Percentiles rank a stretch among this genome's conserved stretches.
phyloP scores from a whole-genome alignment of 2,113 vertebrate species.

The Thinocorus orbignyianus region DNA sequence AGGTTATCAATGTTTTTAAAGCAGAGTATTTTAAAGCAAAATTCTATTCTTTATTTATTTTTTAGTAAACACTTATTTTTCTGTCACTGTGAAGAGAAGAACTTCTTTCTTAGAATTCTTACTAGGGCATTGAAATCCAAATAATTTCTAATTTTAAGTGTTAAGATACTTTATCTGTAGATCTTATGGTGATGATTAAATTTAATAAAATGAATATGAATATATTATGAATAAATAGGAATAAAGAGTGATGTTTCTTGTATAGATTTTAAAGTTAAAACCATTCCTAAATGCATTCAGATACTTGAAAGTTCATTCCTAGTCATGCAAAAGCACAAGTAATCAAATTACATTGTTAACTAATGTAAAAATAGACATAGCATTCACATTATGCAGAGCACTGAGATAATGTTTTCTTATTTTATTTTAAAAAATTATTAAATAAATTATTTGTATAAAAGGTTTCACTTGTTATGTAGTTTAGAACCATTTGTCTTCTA shows the following conservation, averaged over 20 bases:
- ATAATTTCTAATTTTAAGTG: neutral
- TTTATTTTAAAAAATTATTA: neutral
- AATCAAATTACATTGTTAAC: neutral
- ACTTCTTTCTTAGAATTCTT: neutral
- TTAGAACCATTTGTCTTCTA: neutral
- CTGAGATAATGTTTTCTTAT: neutral
- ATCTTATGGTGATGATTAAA: neutral
- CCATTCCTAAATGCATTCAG: neutral
- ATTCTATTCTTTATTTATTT: neutral
- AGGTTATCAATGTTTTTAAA: neutral
- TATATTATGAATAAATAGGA: neutral
- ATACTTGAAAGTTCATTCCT: neutral
- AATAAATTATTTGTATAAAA: neutral
- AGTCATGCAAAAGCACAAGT: neutral
- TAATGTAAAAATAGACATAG: neutral
- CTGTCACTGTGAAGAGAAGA: neutral
- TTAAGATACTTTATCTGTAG: neutral
- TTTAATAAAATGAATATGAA: neutral
- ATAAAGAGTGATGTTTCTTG: neutral
- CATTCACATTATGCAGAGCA: neutral
- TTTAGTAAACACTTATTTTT: neutral
- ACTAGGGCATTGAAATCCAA: neutral
- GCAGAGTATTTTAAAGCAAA: neutral
- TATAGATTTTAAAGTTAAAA: neutral
- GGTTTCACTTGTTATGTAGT: neutral